Evolutionary conservation across 2,113 vertebrate genomes (phyloP), one percentile per base, ranked within the genome.

Genomic region (Oxyura jamaicensis): DNA sequence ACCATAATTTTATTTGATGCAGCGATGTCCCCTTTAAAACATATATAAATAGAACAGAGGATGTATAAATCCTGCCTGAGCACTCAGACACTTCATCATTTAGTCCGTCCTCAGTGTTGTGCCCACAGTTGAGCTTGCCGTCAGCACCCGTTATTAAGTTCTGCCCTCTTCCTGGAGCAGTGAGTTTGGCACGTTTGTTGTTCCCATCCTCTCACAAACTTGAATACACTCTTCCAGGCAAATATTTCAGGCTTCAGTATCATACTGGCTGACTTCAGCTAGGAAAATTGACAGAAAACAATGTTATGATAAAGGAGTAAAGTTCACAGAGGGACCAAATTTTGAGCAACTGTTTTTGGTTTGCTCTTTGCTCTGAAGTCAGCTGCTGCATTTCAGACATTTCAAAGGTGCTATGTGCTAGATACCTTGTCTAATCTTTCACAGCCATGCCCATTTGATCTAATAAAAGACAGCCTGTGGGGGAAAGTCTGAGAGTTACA

Each of bases 351-450:
- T 71, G 55, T 8, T 19, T 89, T 83, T 63, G 42, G 53, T 68
- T 93, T 93, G 22, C 65, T 89, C 68, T 68, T 79, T 87, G 48
- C 26, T 89, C 83, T 82, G 29, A 74, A 66, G 13, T 60, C 77
- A 82, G 39, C 35, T 91, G 60, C 66, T 68, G 8, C 0, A 0
- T 83, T 86, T 81, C 88, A 86, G 52, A 82, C 28, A 25, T 56
- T 72, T 35, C 25, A 65, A 78, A 92, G 91, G 33, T 84, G 56
- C 10, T 72, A 25, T 1, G 0, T 21, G 35, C 52, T 83, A 58
- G 81, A 89, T 92, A 82, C 7, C 23, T 62, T 44, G 19, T 28
- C 26, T 86, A 86, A 84, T 84, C 39, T 79, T 89, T 82, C 58
- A 53, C 83, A 95, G 83, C 6, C 16, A 3, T n/a, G 12, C 14